Evolutionary conservation across 2,888 invertebrate genomes (phyloP).

Genomic region (Euzophera pinguis): DNA sequence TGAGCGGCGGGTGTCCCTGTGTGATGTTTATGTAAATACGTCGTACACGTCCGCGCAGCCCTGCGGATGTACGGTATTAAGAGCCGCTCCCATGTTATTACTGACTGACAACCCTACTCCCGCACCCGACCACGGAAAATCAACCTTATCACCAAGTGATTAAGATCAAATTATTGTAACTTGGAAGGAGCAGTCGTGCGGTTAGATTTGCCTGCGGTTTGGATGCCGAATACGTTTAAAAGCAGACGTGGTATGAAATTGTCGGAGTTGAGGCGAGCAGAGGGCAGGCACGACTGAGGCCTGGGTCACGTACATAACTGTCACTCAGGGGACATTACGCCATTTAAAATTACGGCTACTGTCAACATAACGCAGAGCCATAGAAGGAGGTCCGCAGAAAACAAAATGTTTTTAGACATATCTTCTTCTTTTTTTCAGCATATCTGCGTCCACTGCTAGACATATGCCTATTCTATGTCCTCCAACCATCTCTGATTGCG

Average conservation of each 20-base stretch:
- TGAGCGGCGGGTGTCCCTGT: slow-evolving; percentile 17
- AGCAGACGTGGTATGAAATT: slow-evolving; percentile 30
- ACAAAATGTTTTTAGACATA: too few relatives aligned
- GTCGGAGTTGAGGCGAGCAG: slow-evolving; percentile 16
- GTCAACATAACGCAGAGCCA: too few relatives aligned
- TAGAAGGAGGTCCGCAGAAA: too few relatives aligned
- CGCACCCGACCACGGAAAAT: neutral
- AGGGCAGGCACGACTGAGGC: neutral
- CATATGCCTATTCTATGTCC: too few relatives aligned
- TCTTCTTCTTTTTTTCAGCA: too few relatives aligned
- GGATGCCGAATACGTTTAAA: slow-evolving; percentile 33
- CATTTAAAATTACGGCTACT: too few relatives aligned
- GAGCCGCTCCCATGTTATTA: slow-evolving; percentile 44
- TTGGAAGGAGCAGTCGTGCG: slow-evolving; percentile 16
- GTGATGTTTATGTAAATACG: slow-evolving; percentile 20
- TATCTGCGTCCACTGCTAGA: too few relatives aligned
- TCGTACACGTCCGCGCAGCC: slow-evolving; percentile 21
- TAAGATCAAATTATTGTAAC: neutral
- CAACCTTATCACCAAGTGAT: neutral
- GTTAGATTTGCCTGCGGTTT: slow-evolving; percentile 35
- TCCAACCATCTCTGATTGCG: too few relatives aligned
- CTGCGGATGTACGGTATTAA: slow-evolving; percentile 48
- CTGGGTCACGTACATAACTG: neutral
- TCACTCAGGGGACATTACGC: neutral
- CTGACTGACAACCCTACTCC: slow-evolving; percentile 19